Evolutionary conservation across 1,140 invertebrate species (phyloP), one percentile per base, ranked within the genome.

Genomic region (Drosophila ficusphila): DNA sequence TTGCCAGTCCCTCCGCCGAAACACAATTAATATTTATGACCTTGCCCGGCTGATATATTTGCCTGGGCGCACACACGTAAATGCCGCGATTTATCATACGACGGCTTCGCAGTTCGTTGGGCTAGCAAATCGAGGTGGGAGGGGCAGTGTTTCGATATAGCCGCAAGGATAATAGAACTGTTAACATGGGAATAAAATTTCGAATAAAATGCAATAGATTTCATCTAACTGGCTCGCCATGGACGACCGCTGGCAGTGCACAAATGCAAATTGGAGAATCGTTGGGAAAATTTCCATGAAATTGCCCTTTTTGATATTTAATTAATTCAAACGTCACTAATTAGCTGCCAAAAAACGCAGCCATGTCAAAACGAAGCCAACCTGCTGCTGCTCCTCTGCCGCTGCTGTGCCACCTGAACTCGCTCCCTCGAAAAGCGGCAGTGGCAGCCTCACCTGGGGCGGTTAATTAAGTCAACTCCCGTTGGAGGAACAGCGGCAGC

Each of bases 11-110:
- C 65, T 46, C 64, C 72, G 16, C 42, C 69, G 36, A 81, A 71
- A 86, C 74, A 82, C 82, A 88, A 88, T 88, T 88, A 88, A 88
- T 88, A 88, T 88, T 88, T 88, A 88, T 88, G 82, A 88, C 82
- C 82, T 88, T 88, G 78, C 83, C 60, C 60, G 58, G 64, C 82
- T 88, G 82, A 88, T 89, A 88, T 88, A 88, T 88, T 76, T 88
- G 78, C 78, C 83, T 76, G 74, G 82, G 82, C 77, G 83, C 82
- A 88, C 82, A 88, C 82, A 77, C 64, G 70, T 88, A 88, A 88
- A 88, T 88, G 74, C 60, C 69, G 77, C 82, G 78, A 88, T 88
- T 88, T 88, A 88, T 88, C 82, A 88, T 82, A 42, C 46, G 21
- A 29, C 18, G 67, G 34, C 42, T 19, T 44, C n/a, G 39, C 62